Evolutionary conservation across 2,888 invertebrate species (phyloP), one percentile per base, ranked within the genome.

Genomic region (Seira musarum): DNA sequence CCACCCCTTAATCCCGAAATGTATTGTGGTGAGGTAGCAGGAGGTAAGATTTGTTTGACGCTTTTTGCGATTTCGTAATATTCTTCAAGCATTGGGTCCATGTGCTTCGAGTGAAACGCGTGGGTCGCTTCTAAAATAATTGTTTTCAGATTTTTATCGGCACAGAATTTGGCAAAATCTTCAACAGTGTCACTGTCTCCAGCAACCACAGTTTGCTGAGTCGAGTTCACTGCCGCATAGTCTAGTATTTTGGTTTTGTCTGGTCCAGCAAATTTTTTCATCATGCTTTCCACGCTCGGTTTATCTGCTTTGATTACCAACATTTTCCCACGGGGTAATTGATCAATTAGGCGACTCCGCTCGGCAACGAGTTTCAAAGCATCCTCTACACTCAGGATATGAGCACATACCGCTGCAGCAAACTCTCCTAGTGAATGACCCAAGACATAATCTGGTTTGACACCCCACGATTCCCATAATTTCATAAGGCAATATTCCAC

Each of bases 371-470:
- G 53, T 57, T 57, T 80, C 1, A 84, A 15, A 10, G 78, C 84
- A 72, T 84, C 82, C 24, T 82, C 80, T 5, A 84, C 22, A 49
- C 40, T 64, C 8, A 84, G 10, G 46, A 81, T 66, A 19, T 67
- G 67, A 13, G 83, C 83, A 60, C 65, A 65, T 5, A 82, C 82
- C 0, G 83, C 83, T 21, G 84, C 84, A 5, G 69, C 64, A 57
- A 84, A 84, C 61, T 84, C 84, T 10, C 84, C 84, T 1, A 84
- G 30, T 24, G 83, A 83, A 64, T 84, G 84, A 15, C 84, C 84
- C 19, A 84, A 46, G 6, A 83, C 84, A 24, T 63, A 74, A 71
- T 80, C 80, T 8, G 53, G 6, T 13, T 57, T 46, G 2, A 83
- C 68, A 6, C 84, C 83, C 73, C 79, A 78, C 0, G 82, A 81